phyloP scores from a whole-genome alignment of 2,113 vertebrate genomes.

The Peromyscus leucopus region DNA sequence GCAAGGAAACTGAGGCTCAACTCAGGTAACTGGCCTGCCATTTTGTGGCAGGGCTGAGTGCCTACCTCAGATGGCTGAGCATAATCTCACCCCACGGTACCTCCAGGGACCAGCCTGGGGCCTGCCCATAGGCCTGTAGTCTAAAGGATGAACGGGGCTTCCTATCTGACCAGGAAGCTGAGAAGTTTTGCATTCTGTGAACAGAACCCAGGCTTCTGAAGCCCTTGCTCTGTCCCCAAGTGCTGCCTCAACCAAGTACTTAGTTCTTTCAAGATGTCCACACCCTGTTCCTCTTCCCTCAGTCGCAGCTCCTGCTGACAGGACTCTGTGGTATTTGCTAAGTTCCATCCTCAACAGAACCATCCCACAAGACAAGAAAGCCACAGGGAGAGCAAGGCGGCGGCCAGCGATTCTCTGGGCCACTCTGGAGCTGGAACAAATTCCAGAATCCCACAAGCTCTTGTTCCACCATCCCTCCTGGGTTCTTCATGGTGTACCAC shows the following conservation, averaged over 20 bases:
- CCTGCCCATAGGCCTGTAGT: neutral
- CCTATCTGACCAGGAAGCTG: neutral
- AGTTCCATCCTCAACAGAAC: neutral
- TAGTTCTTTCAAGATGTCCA: neutral
- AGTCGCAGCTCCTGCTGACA: neutral
- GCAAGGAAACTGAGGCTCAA: neutral
- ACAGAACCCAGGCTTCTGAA: neutral
- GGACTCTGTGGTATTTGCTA: neutral
- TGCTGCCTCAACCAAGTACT: neutral
- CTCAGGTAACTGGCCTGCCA: neutral
- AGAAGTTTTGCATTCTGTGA: neutral
- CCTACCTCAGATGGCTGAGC: neutral
- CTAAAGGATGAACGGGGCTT: neutral
- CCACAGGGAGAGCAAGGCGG: too few relatives aligned
- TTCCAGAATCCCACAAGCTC: neutral
- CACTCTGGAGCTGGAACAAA: neutral
- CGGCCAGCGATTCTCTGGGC: neutral
- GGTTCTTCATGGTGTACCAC: accelerated
- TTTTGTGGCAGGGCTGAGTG: neutral
- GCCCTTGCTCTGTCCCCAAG: neutral
- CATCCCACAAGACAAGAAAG: neutral
- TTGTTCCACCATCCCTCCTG: neutral
- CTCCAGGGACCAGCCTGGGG: neutral
- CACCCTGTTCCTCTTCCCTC: neutral
- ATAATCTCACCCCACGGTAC: neutral